phyloP scores from a whole-genome alignment of 2,113 vertebrate species.

The Mellivora capensis region DNA sequence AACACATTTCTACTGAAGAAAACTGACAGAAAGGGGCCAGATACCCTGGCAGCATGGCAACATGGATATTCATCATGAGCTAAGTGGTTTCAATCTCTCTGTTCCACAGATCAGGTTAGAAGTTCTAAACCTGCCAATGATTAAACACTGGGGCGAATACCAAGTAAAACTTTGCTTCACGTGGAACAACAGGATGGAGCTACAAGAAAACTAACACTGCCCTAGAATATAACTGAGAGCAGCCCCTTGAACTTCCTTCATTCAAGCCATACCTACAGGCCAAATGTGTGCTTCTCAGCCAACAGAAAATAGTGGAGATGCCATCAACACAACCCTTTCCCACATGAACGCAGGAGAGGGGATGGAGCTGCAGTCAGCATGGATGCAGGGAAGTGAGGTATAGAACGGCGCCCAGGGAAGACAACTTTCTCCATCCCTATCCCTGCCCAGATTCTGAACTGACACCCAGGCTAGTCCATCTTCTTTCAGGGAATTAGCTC shows the following conservation, averaged over 20 bases:
- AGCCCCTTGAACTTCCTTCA: not conserved
- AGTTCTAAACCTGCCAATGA: not conserved
- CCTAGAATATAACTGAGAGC: not conserved
- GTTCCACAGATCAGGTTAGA: not conserved
- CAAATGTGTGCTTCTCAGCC: not conserved
- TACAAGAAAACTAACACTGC: not conserved
- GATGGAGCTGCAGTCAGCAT: not conserved
- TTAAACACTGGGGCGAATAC: not conserved
- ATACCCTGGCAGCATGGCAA: not conserved
- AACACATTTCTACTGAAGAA: not conserved
- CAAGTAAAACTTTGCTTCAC: not conserved
- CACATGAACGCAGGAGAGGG: not conserved
- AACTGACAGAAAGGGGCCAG: not conserved
- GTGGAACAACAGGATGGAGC: not conserved
- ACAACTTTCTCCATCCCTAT: not conserved
- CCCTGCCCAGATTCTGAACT: not conserved
- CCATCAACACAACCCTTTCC: not conserved
- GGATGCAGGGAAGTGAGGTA: not conserved
- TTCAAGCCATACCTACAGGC: not conserved
- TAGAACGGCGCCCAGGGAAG: not conserved
- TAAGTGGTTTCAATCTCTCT: not conserved
- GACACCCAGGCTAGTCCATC: not conserved
- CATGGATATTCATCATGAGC: not conserved
- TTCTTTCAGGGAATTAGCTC: not conserved
- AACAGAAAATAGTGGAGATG: not conserved